Evolutionary conservation across 2,797 vertebrate species (phyloP).

Genomic region (Catostomus latipinnis): DNA sequence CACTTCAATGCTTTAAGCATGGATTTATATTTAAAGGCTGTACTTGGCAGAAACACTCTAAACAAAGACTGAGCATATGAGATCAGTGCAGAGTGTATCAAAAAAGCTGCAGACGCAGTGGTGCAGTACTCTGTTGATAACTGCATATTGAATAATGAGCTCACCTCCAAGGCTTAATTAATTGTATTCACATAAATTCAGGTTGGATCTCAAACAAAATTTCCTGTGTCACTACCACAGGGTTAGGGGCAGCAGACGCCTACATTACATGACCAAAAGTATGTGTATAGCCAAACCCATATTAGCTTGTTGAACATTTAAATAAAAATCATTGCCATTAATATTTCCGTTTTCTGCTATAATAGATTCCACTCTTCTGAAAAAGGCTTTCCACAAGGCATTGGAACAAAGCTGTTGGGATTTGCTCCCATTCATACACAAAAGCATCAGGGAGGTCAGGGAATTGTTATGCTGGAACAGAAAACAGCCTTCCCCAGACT

Average conservation of each 20-base stretch:
- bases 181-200: constrained; percentile 1
- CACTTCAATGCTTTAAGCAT: constrained; percentile 11
- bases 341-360: too few species aligned
- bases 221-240: neutral
- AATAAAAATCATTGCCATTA: too few species aligned
- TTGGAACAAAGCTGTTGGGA: too few species aligned
- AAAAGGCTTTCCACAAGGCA: too few species aligned
- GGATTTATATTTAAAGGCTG: constrained; percentile 31
- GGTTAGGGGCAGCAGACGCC: neutral
- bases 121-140: constrained; percentile 18
- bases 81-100: constrained; percentile 27
- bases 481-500: too few species aligned
- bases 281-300: too few species aligned
- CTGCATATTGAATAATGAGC: constrained; percentile 35
- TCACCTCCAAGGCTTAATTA: constrained; percentile 12
- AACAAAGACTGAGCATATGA: constrained; percentile 24
- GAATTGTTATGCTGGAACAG: too few species aligned
- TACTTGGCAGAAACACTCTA: constrained; percentile 2
- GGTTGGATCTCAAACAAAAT: neutral
- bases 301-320: too few species aligned
- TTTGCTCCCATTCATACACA: too few species aligned
- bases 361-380: too few species aligned
- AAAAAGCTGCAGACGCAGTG: neutral
- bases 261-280: neutral
- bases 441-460: too few species aligned